Evolutionary conservation across 2,113 vertebrate genomes (phyloP), one percentile per base, ranked within the genome.

Genomic region (Leucopsar rothschildi): DNA sequence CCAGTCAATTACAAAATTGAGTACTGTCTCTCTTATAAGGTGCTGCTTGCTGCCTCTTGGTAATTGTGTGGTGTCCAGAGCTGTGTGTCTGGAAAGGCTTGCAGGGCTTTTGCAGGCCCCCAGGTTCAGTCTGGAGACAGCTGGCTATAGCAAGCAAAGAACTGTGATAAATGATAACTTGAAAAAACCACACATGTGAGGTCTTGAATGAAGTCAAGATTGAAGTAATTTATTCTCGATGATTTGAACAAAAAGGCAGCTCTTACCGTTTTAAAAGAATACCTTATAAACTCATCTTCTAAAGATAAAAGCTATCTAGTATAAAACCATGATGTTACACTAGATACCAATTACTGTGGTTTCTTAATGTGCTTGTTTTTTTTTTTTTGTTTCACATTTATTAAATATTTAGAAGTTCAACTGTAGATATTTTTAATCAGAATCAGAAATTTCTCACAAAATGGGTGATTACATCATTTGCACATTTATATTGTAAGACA

Each of bases 401-500:
- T 97, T 97, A 98, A 98, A 97, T 97, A 98, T 97, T 98, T 97
- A 97, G 89, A 80, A 78, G 79, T 85, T 93, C 87, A 93, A 47
- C 76, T 97, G 91, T 92, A 96, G 92, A 90, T 97, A 95, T 95
- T 97, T 97, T 97, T 95, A 97, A 97, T 95, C 88, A 96, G 96
- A 98, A 97, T 92, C 79, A 69, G 88, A 88, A 95, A 91, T 96
- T 97, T 95, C 89, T 95, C 39, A 85, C 88, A 86, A 97, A 98
- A 96, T 95, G 93, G 95, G 96, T 96, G 96, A 98, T 98, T 98
- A 97, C 97, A 98, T 98, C 97, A 98, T 97, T 97, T 97, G 82
- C 90, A 95, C 97, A 98, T 98, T 98, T 98, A 97, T 98, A 97
- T 96, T 97, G 76, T 19, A 87, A 93, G 97, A 98, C 97, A 79